Conservation (phyloP, 2,888 invertebrate genomes). For the Tridacna gigas region DNA sequence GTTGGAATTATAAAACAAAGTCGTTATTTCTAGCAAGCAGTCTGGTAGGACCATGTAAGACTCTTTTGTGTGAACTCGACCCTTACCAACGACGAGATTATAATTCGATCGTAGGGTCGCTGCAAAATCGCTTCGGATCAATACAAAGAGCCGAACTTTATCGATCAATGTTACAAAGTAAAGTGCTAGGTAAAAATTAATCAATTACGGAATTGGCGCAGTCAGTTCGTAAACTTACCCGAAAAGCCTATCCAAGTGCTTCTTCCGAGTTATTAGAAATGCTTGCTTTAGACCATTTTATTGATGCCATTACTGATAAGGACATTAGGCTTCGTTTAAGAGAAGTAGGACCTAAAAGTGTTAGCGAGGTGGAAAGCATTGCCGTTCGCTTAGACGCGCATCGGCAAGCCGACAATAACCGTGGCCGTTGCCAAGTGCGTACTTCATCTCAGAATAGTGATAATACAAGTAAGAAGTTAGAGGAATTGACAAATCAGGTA, state of each 20-base stretch:
- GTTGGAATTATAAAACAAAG: constrained; percentile 84
- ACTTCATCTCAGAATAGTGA: not conserved
- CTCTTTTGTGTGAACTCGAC: constrained; percentile 39
- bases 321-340: constrained; percentile 50
- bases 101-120: constrained; percentile 30
- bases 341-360: constrained; percentile 39
- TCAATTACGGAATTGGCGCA: constrained; percentile 58
- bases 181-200: constrained; percentile 44
- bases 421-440: constrained; percentile 21
- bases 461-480: not conserved
- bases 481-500: not conserved
- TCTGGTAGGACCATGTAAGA: constrained; percentile 30
- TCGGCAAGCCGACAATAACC: constrained; percentile 37
- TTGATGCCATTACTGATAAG: constrained; percentile 54
- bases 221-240: constrained; percentile 48
- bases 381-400: constrained; percentile 51
- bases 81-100: constrained; percentile 35
- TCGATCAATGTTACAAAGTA: constrained; percentile 42
- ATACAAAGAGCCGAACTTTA: constrained; percentile 48
- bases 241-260: constrained; percentile 54
- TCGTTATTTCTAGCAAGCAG: constrained; percentile 50
- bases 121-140: constrained; percentile 57
- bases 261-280: constrained; percentile 30
- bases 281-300: constrained; percentile 55
- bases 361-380: constrained; percentile 44